Evolutionary conservation across 2,797 vertebrate species (phyloP), one percentile per base, ranked within the genome.

Genomic region (Lycodopsis pacificus): DNA sequence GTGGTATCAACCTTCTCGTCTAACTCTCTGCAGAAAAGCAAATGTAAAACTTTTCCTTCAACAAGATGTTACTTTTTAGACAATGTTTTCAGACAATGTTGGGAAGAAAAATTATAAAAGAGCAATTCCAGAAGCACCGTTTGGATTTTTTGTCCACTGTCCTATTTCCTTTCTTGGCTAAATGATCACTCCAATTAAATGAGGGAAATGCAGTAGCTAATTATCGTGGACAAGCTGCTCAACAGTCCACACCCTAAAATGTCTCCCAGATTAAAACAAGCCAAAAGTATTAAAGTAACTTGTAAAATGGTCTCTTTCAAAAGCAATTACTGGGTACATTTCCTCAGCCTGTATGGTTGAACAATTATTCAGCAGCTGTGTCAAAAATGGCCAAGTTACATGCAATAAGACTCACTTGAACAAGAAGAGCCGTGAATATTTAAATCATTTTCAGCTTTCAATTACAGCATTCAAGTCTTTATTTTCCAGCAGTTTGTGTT

Each of bases 211-310:
- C 17, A 56, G 71, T 32, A 58, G 48, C 40, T 86, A 72, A 89
- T 84, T 85, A 79, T 77, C 54, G 57, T 38, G 27, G 68, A 56
- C 17, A 58, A 65, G 61, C 62, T 80, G 38, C 73, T 80, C 34
- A 76, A 51, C 64, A 73, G 68, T 71, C 63, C 63, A 75, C 74
- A 68, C 71, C 62, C 51, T 32, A 44, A 81, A 82, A 80, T 64
- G 34, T 71, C 34, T 82, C 78, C 70, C 62, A 75, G 30, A 88
- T 79, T 73, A 88, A 86, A 85, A 73, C 57, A 83, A 71, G 62
- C 59, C 69, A 78, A 58, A 54, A 46, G 20, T 74, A 78, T 78
- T 73, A 73, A 82, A 85, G 65, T 56, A 71, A 63, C 48, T 40
- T 32, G n/a, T 67, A 75, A 79, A 80, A 82, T 73, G 58, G 42